These are phyloP conservation scores for Latrodectus elegans DNA, from an alignment of 2,888 invertebrate species.

Conservation along the genomic window DNA sequence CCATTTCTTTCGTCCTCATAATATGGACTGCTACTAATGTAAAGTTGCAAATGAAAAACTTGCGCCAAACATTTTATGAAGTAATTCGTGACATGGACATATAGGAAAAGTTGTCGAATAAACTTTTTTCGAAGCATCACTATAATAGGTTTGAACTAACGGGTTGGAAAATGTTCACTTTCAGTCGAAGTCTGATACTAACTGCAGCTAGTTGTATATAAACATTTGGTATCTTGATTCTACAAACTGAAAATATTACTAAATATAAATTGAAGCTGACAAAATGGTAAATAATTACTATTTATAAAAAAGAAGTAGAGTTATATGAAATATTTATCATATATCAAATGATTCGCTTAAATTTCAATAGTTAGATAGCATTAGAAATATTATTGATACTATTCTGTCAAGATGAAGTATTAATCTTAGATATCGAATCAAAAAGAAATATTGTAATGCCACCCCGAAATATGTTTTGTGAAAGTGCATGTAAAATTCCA, in stretches of 20 bases:
- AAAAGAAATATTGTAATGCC: too few species aligned
- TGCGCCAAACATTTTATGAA: slow-evolving; percentile 16
- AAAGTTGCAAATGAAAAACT: background rate
- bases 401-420: too few species aligned
- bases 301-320: too few species aligned
- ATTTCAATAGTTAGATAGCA: too few species aligned
- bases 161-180: slow-evolving; percentile 45
- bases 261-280: too few species aligned
- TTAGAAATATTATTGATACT: too few species aligned
- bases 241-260: slow-evolving; percentile 26
- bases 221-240: slow-evolving; percentile 42
- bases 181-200: slow-evolving; percentile 28
- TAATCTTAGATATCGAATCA: too few species aligned
- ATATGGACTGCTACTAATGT: slow-evolving; percentile 32
- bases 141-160: slow-evolving; percentile 19
- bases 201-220: slow-evolving; percentile 30
- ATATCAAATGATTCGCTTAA: too few species aligned
- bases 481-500: too few species aligned
- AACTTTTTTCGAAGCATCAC: slow-evolving; percentile 18
- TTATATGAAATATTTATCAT: too few species aligned
- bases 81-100: background rate
- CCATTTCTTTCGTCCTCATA: slow-evolving; percentile 14
- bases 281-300: too few species aligned
- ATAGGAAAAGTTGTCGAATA: background rate
- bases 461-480: too few species aligned